Percentiles rank a stretch among this genome's conserved stretches.
These are phyloP conservation scores for Callitettix versicolor DNA, from an alignment of 1,140 invertebrate genomes.

Conservation along the genomic window DNA sequence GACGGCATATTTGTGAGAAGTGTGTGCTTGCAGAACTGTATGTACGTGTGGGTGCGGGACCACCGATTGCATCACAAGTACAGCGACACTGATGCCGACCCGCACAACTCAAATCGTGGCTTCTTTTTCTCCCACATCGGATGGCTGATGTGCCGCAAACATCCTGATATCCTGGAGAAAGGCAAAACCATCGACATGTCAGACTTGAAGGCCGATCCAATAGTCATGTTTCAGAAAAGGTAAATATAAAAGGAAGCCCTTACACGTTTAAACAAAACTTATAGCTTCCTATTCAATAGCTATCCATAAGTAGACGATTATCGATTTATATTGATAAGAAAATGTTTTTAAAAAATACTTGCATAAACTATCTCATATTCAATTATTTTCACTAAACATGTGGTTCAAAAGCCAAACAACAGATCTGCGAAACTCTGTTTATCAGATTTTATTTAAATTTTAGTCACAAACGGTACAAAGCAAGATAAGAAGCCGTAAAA, in stretches of 20 bases:
- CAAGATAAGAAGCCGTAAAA: no score
- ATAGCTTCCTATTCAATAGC: background rate
- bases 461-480: no score
- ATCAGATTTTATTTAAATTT: no score
- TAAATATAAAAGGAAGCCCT: slow-evolving; percentile 26
- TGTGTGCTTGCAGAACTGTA: slow-evolving; percentile 27
- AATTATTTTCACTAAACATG: no score
- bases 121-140: slow-evolving; percentile 59
- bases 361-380: no score
- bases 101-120: slow-evolving; percentile 50
- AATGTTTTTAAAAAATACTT: no score
- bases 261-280: background rate
- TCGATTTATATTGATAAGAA: background rate
- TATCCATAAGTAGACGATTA: background rate
- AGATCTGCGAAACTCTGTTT: no score
- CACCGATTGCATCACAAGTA: slow-evolving; percentile 56
- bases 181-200: slow-evolving; percentile 59
- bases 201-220: slow-evolving; percentile 57
- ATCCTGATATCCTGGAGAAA: slow-evolving; percentile 50
- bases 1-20: no score
- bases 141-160: slow-evolving; percentile 51
- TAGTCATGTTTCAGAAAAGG: slow-evolving; percentile 62
- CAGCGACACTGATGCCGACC: slow-evolving; percentile 53
- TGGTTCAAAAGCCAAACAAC: no score
- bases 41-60: slow-evolving; percentile 42